Evolutionary conservation across 2,888 invertebrate genomes (phyloP).

Genomic region (Lasioglossum pauxillum): DNA sequence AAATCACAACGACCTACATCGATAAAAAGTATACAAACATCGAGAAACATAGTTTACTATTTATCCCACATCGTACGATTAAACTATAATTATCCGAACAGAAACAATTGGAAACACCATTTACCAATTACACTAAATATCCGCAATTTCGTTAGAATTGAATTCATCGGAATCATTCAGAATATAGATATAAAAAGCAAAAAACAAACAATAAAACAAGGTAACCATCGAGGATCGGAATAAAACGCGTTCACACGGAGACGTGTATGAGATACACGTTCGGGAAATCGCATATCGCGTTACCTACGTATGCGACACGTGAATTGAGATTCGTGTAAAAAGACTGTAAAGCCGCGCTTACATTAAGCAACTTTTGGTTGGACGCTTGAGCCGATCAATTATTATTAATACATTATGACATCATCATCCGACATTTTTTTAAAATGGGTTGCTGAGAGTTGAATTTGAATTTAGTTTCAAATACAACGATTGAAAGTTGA

Average conservation of each 20-base stretch:
- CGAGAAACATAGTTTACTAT: slow-evolving; percentile 15
- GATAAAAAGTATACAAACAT: slow-evolving; percentile 13
- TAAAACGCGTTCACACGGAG: background rate
- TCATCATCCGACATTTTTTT: no score
- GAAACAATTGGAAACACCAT: slow-evolving; percentile 24
- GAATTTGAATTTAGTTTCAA: no score
- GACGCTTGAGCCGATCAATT: background rate
- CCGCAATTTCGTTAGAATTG: background rate
- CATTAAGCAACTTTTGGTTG: background rate
- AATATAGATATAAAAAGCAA: background rate
- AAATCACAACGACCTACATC: slow-evolving; percentile 22
- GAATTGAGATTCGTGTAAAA: background rate
- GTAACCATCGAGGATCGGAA: background rate
- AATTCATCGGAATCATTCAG: background rate
- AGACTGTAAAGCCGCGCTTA: background rate
- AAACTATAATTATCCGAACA: background rate
- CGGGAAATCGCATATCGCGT: background rate
- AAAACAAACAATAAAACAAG: background rate
- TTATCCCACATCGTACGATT: slow-evolving; percentile 24
- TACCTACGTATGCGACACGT: background rate
- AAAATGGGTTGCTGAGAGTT: no score
- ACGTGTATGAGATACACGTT: background rate
- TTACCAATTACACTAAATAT: slow-evolving; percentile 16
- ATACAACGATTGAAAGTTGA: no score
- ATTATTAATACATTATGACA: background rate